Conservation (phyloP, 2,113 vertebrate genomes). For the Gasterosteus aculeatus region DNA sequence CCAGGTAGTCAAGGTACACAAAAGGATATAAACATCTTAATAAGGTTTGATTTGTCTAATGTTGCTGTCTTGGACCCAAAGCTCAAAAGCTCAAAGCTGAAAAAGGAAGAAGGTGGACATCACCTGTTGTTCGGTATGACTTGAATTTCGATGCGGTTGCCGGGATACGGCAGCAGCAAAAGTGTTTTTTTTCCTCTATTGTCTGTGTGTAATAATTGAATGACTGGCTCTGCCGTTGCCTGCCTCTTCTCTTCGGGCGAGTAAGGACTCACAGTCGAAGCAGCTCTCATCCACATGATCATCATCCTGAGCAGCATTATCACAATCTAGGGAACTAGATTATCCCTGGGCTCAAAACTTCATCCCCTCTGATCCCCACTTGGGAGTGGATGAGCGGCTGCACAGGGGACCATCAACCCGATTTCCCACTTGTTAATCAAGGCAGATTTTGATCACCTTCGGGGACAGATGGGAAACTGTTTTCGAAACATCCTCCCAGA, state of each 20-base stretch:
- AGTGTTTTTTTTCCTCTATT: slow-evolving; percentile 48
- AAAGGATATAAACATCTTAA: background rate
- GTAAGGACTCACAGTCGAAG: slow-evolving; percentile 26
- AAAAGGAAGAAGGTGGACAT: slow-evolving; percentile 49
- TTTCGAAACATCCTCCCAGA: slow-evolving; percentile 55
- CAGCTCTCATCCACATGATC: slow-evolving; percentile 60
- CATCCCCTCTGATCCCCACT: slow-evolving; percentile 73
- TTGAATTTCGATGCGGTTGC: slow-evolving; percentile 66
- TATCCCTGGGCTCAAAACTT: slow-evolving; percentile 76
- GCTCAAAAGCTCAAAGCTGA: slow-evolving; percentile 28
- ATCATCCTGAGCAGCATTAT: slow-evolving; percentile 76
- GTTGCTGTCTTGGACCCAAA: background rate
- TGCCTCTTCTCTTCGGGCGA: slow-evolving; percentile 45
- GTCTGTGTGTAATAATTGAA: slow-evolving; percentile 43
- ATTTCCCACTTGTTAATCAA: slow-evolving; percentile 79
- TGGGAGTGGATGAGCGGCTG: slow-evolving; percentile 68
- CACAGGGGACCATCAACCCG: slow-evolving; percentile 55
- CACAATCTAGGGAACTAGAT: slow-evolving; percentile 80
- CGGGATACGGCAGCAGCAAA: slow-evolving; percentile 59
- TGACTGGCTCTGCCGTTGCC: slow-evolving; percentile 45
- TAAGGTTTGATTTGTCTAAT: background rate
- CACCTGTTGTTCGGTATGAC: slow-evolving; percentile 56
- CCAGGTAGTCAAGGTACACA: background rate
- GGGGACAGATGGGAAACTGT: slow-evolving; percentile 78
- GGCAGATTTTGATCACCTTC: slow-evolving; percentile 76